Evolutionary conservation across 2,797 vertebrate genomes (phyloP).

Genomic region (Cossypha polioptera): DNA sequence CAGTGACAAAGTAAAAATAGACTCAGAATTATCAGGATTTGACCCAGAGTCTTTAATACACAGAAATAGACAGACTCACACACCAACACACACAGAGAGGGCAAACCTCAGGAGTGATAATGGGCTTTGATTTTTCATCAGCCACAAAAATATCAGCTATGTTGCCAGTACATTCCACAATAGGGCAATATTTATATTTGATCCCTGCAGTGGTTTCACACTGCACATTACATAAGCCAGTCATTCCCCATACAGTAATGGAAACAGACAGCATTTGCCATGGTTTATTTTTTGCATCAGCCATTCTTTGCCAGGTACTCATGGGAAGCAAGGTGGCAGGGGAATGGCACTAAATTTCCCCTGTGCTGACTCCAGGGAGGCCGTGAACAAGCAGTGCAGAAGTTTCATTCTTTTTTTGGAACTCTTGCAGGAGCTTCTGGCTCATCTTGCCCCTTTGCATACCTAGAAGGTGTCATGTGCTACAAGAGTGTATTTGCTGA

Average conservation of each 20-base stretch:
- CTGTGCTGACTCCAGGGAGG: neutral
- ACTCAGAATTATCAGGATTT: neutral
- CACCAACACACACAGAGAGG: neutral
- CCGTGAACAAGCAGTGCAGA: neutral
- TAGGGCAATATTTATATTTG: slow-evolving; percentile 29
- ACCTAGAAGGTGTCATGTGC: neutral
- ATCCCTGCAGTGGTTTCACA: neutral
- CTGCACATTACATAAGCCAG: slow-evolving; percentile 42
- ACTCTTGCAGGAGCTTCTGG: neutral
- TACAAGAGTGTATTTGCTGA: neutral
- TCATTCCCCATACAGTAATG: slow-evolving; percentile 51
- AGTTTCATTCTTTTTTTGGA: slow-evolving; percentile 18
- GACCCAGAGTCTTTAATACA: neutral
- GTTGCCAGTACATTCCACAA: neutral
- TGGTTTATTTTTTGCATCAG: slow-evolving; percentile 58
- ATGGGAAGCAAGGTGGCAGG: slow-evolving; percentile 47
- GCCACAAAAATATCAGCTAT: slow-evolving; percentile 36
- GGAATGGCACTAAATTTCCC: slow-evolving; percentile 8
- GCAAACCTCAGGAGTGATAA: slow-evolving; percentile 18
- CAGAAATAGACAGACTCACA: neutral
- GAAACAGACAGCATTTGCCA: slow-evolving; percentile 44
- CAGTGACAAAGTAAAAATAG: slow-evolving; percentile 44
- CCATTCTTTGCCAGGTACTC: slow-evolving; percentile 51
- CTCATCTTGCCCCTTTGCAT: neutral
- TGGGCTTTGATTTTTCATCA: slow-evolving; percentile 50